phyloP scores from a whole-genome alignment of 2,113 vertebrate species.

The Uropsilus gracilis region DNA sequence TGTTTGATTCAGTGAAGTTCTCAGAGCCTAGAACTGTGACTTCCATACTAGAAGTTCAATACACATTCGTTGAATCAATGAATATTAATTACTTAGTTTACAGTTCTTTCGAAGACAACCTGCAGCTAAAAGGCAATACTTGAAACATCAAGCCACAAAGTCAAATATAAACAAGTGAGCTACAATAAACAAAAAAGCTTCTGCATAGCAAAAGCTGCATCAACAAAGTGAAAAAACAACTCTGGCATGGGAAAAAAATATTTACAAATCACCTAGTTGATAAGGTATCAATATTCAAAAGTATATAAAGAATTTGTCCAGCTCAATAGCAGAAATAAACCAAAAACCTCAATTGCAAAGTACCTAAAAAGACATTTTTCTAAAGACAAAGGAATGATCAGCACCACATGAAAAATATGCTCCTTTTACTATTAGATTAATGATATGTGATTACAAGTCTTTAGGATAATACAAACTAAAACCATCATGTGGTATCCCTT shows the following conservation, averaged over 20 bases:
- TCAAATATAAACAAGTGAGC: neutral
- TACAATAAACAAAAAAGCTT: neutral
- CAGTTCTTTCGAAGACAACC: neutral
- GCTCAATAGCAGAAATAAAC: neutral
- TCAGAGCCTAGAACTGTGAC: neutral
- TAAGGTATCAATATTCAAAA: neutral
- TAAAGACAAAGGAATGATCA: neutral
- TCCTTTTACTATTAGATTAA: neutral
- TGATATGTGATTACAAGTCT: neutral
- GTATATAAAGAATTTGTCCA: neutral
- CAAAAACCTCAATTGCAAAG: neutral
- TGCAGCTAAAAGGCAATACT: slow-evolving; percentile 5
- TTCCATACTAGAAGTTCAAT: neutral
- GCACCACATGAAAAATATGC: neutral
- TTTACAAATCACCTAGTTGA: neutral
- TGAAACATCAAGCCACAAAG: neutral
- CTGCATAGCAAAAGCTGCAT: neutral
- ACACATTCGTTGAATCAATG: neutral
- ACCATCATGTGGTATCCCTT: neutral
- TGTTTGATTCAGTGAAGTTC: neutral
- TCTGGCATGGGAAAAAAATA: neutral
- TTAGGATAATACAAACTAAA: neutral
- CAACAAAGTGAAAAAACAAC: neutral
- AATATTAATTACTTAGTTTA: neutral
- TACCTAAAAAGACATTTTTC: neutral